phyloP scores from a whole-genome alignment of 2,888 invertebrate species.

The Tubulanus polymorphus region DNA sequence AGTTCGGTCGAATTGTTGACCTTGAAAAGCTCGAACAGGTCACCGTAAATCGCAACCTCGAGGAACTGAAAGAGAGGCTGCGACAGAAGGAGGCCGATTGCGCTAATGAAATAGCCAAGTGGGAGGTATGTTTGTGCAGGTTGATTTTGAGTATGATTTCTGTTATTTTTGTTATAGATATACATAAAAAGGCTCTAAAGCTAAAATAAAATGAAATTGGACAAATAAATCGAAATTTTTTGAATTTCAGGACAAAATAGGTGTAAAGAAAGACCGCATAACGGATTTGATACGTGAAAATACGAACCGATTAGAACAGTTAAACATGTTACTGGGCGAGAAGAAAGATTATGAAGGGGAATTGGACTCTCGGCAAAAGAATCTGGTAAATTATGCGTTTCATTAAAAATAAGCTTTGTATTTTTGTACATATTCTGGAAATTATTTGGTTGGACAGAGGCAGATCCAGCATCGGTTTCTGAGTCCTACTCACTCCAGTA shows the following conservation, averaged over 20 bases:
- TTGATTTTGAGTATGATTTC: not conserved
- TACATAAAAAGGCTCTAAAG: no score
- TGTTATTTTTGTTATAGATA: constrained; percentile 10
- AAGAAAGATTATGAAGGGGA: constrained; percentile 36
- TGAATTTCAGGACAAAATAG: constrained; percentile 34
- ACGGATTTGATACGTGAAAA: constrained; percentile 44
- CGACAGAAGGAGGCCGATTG: constrained; percentile 41
- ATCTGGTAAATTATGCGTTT: constrained; percentile 35
- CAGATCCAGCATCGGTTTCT: no score
- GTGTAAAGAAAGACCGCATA: constrained; percentile 35
- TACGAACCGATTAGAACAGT: constrained; percentile 44
- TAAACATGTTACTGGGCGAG: constrained; percentile 42
- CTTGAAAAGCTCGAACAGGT: constrained; percentile 52
- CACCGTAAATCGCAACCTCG: constrained; percentile 49
- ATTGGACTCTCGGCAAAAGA: constrained; percentile 47
- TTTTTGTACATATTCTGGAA: no score
- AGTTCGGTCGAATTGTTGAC: constrained; percentile 51
- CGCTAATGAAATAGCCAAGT: constrained; percentile 36
- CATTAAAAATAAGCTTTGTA: no score
- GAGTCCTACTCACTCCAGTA: no score
- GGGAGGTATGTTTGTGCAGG: constrained; percentile 38
- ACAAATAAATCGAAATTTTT: no score
- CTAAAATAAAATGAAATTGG: no score
- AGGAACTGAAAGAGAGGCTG: constrained; percentile 51
- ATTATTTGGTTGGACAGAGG: no score